Conservation (phyloP, 2,888 invertebrate genomes). For the Hirudinaria manillensis region DNA sequence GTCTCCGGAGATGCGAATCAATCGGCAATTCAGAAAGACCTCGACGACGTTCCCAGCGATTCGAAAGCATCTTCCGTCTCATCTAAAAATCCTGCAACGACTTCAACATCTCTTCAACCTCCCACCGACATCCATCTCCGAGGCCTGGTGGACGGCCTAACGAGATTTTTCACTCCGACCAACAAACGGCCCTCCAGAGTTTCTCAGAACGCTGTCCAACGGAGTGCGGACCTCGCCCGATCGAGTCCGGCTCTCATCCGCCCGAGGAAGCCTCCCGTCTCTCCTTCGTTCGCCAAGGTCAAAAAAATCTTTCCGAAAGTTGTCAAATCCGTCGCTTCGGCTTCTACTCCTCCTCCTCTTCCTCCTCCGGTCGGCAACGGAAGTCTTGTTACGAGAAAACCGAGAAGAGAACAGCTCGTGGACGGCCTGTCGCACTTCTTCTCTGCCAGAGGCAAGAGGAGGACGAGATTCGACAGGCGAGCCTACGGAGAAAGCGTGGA, state of each 20-base stretch:
- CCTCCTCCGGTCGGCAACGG: background rate
- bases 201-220: constrained; percentile 44
- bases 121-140: constrained; percentile 23
- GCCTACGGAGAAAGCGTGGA: background rate
- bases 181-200: constrained; percentile 60
- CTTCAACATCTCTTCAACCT: background rate
- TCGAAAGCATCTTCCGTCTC: background rate
- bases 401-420: constrained; percentile 23
- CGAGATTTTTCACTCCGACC: constrained; percentile 72
- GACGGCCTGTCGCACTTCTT: constrained; percentile 38
- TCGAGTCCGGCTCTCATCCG: background rate
- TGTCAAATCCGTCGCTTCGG: background rate
- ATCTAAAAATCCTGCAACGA: background rate
- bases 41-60: background rate
- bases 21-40: background rate
- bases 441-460: constrained; percentile 33
- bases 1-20: background rate
- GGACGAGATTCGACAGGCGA: background rate
- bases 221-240: background rate
- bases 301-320: background rate
- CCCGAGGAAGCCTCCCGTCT: background rate
- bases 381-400: background rate
- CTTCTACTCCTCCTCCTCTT: background rate
- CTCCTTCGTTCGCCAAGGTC: background rate
- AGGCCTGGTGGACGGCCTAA: constrained; percentile 76